Evolutionary conservation across 1,140 invertebrate species (phyloP).

Genomic region (Metopolophium dirhodum): DNA sequence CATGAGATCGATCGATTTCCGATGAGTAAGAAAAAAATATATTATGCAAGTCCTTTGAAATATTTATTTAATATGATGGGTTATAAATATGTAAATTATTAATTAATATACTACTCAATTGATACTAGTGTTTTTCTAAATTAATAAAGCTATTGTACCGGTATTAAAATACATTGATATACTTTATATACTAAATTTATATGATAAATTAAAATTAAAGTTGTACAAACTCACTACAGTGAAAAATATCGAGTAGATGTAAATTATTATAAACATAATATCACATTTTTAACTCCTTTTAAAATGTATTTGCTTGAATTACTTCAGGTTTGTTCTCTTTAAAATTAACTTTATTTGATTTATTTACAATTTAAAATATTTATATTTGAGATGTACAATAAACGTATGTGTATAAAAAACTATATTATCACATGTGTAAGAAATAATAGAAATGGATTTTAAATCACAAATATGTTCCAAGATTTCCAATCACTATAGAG

Average conservation of each 20-base stretch:
- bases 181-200: neutral
- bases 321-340: neutral
- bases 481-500: no score
- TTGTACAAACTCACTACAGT: neutral
- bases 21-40: neutral
- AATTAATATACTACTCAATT: neutral
- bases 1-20: neutral
- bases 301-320: neutral
- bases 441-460: no score
- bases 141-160: neutral
- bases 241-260: no score
- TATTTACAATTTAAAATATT: neutral
- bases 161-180: neutral
- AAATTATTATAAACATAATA: neutral
- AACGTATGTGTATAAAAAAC: no score
- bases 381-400: neutral
- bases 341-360: neutral
- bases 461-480: no score
- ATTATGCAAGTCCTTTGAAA: neutral
- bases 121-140: neutral
- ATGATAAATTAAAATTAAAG: neutral
- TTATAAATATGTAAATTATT: neutral
- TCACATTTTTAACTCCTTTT: neutral
- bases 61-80: neutral
- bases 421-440: no score